phyloP scores from a whole-genome alignment of 2,888 invertebrate species.

The Dromius quadrimaculatus region DNA sequence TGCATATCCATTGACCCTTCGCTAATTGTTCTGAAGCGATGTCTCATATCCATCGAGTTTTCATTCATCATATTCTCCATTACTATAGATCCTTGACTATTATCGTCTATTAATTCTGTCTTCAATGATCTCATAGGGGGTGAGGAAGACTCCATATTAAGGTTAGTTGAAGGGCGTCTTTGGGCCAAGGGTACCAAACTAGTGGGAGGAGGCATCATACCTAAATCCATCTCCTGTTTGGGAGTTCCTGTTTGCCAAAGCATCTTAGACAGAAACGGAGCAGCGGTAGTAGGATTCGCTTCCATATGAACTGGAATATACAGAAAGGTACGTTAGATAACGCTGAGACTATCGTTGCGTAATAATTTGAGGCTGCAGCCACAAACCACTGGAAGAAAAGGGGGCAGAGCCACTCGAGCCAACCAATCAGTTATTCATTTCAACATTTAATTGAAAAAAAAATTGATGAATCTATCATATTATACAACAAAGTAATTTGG shows the following conservation, averaged over 20 bases:
- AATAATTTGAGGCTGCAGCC: slow-evolving; percentile 63
- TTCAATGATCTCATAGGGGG: slow-evolving; percentile 70
- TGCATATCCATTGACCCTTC: slow-evolving; percentile 67
- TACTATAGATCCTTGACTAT: slow-evolving; percentile 75
- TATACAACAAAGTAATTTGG: too few relatives aligned
- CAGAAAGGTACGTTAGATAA: slow-evolving; percentile 62
- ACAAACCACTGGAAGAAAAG: slow-evolving; percentile 66
- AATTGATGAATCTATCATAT: too few relatives aligned
- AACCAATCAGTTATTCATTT: slow-evolving; percentile 52
- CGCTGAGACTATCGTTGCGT: slow-evolving; percentile 55
- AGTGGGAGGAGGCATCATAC: slow-evolving; percentile 78
- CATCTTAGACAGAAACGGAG: slow-evolving; percentile 60
- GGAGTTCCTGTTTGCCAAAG: slow-evolving; percentile 63
- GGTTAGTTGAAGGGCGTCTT: slow-evolving; percentile 73
- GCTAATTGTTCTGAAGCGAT: slow-evolving; percentile 64
- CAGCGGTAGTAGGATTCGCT: slow-evolving; percentile 55
- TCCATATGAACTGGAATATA: slow-evolving; percentile 65
- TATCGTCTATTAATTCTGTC: slow-evolving; percentile 79
- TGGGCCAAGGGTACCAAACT: slow-evolving; percentile 73
- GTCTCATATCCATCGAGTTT: slow-evolving; percentile 60
- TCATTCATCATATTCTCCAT: slow-evolving; percentile 58
- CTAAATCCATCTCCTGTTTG: slow-evolving; percentile 70
- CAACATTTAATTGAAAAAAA: too few relatives aligned
- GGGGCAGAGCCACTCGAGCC: slow-evolving; percentile 65
- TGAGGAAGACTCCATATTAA: slow-evolving; percentile 66